These are phyloP conservation scores for Polydrusus tereticollis DNA, from an alignment of 2,888 invertebrate genomes.

Conservation along the genomic window DNA sequence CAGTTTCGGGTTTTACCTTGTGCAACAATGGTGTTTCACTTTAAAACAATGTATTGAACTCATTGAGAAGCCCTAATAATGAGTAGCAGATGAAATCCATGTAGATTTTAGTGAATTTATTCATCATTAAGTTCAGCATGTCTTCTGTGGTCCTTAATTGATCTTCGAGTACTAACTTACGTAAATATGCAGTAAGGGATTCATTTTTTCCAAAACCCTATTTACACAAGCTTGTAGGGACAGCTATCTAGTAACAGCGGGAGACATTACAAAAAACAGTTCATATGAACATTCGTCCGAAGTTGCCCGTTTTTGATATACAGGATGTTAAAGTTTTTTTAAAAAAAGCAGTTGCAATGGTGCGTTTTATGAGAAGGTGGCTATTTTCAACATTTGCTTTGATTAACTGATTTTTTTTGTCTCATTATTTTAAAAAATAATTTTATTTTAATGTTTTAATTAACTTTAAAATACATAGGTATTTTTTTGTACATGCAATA, in stretches of 20 bases:
- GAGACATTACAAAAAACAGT: no score
- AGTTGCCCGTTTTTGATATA: no score
- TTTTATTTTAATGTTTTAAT: no score
- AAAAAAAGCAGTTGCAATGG: no score
- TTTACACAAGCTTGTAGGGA: constrained; percentile 59
- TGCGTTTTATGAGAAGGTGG: no score
- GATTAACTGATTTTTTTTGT: no score
- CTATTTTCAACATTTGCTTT: no score
- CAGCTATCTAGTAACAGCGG: constrained; percentile 54
- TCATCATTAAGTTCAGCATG: neutral
- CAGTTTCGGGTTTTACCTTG: neutral
- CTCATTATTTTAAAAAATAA: no score
- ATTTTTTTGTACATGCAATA: no score
- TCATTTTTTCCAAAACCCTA: constrained; percentile 59
- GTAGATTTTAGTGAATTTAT: constrained; percentile 2
- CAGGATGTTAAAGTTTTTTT: no score
- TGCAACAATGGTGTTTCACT: neutral
- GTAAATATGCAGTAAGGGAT: constrained; percentile 1
- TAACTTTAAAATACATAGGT: no score
- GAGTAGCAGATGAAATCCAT: neutral
- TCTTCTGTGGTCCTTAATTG: neutral
- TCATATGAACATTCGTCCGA: no score
- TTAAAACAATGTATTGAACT: neutral
- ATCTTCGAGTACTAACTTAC: neutral
- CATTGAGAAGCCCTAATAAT: neutral